phyloP scores from a whole-genome alignment of 37 sponge, comb jelly and placozoan genomes.

The Aplysina aerophoba region DNA sequence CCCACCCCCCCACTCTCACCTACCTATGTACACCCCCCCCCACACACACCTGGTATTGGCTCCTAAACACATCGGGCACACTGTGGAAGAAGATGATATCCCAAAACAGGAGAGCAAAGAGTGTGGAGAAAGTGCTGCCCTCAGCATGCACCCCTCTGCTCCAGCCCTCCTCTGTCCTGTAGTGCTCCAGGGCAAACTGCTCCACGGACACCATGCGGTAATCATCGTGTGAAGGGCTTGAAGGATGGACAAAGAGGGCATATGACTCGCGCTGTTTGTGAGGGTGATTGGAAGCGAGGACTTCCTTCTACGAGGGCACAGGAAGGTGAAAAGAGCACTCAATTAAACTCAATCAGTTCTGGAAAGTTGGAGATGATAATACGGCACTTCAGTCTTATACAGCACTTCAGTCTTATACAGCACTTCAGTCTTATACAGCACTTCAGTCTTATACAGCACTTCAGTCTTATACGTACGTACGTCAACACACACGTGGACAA shows the following conservation, averaged over 20 bases:
- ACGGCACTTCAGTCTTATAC: too few species aligned
- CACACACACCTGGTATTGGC: conserved; percentile 66
- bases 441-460: too few species aligned
- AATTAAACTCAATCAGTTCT: neutral
- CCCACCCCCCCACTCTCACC: too few species aligned
- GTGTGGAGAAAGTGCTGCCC: conserved; percentile 54
- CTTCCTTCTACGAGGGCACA: neutral
- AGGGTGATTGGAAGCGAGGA: neutral
- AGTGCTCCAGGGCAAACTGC: conserved; percentile 70
- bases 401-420: too few species aligned
- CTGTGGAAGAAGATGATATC: conserved; percentile 60
- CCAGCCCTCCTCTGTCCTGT: conserved; percentile 60
- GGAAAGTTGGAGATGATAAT: too few species aligned
- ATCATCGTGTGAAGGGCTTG: neutral
- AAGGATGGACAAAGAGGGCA: conserved; percentile 13
- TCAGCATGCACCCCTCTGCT: conserved; percentile 78
- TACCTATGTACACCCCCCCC: too few species aligned
- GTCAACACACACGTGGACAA: too few species aligned
- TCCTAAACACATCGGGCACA: conserved; percentile 79
- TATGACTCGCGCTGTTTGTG: neutral
- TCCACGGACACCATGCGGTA: conserved; percentile 58
- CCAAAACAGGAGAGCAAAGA: conserved; percentile 78
- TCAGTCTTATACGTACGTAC: too few species aligned
- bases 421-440: too few species aligned
- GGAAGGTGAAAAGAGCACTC: neutral